phyloP scores from a whole-genome alignment of 2,888 invertebrate genomes.

The Trichacis sp. region DNA sequence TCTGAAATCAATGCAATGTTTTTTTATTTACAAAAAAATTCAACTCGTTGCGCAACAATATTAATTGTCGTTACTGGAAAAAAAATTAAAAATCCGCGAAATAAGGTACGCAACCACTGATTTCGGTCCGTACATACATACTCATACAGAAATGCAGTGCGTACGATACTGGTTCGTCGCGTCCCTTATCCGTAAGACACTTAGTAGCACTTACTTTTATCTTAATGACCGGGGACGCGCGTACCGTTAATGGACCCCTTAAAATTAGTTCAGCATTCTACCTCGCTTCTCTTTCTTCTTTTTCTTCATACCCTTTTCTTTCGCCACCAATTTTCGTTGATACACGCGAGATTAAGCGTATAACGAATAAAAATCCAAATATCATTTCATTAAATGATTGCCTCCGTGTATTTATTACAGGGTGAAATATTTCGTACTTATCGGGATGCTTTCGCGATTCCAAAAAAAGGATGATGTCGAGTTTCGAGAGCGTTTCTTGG shows the following conservation, averaged over 20 bases:
- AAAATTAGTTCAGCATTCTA: slow-evolving; percentile 57
- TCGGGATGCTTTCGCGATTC: background rate
- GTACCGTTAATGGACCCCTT: slow-evolving; percentile 67
- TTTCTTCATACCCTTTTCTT: slow-evolving; percentile 23
- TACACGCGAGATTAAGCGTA: background rate
- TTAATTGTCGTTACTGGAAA: no score
- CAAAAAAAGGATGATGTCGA: background rate
- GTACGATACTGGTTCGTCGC: slow-evolving; percentile 34
- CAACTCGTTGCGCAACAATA: no score
- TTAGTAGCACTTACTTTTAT: slow-evolving; percentile 70
- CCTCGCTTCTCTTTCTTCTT: slow-evolving; percentile 25
- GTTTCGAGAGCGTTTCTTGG: no score
- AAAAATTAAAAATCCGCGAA: no score
- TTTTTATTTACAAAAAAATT: no score
- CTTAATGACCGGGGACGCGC: slow-evolving; percentile 67
- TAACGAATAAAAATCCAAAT: background rate
- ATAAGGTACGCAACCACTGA: no score
- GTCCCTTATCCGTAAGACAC: slow-evolving; percentile 66
- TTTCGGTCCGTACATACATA: no score
- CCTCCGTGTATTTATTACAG: background rate
- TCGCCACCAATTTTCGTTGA: slow-evolving; percentile 20
- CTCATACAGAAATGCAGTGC: slow-evolving; percentile 19
- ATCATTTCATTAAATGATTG: background rate
- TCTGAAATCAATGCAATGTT: no score
- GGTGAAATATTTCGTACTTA: background rate